Evolutionary conservation across 1,140 invertebrate species (phyloP), one percentile per base, ranked within the genome.

Genomic region (Oryctes rhinoceros): DNA sequence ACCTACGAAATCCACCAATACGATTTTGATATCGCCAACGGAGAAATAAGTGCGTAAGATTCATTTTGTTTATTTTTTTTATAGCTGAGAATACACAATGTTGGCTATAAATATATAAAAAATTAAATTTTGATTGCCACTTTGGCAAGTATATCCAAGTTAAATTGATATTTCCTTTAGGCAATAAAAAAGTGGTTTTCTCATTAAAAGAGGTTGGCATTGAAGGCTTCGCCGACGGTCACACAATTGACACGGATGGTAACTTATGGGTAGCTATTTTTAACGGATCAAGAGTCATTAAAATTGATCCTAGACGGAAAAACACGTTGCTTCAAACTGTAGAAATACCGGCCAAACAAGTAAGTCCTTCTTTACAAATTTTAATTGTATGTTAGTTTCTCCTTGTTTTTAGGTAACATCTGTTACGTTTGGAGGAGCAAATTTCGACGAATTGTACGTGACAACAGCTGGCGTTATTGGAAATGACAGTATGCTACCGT

Each of bases 181-280:
- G 79, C 15, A 84, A 85, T 81, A 78, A 80, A 18, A 62, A 81
- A 81, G n/a, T 80, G 11, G 78, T 83, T 15, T 85, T 85, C 62
- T 80, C 80, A 6, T 82, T 85, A 9, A 67, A 77, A 20, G 81
- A 83, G 49, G 78, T 82, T 67, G 74, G 79, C 0, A 83, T 85
- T 62, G 48, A 75, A 20, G 83, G 91, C 10, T 24, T 89, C 30
- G 91, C 92, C 0, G 92, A 93, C 86, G 92, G 92, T 49, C 93
- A 93, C 92, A 92, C 92, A 1, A 92, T 92, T 79, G 92, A 94
- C 84, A 84, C 84, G 2, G 86, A 90, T 81, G 92, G 89, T 39
- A 92, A 92, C 87, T 84, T 94, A 4, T 94, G 92, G 92, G 85
- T 93, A 47, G 91, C 92, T 13, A 83, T 89, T 76, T 92, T 88